These are phyloP conservation scores for Sphaeridia pumilis DNA, from an alignment of 2,888 invertebrate genomes.

Conservation along the genomic window DNA sequence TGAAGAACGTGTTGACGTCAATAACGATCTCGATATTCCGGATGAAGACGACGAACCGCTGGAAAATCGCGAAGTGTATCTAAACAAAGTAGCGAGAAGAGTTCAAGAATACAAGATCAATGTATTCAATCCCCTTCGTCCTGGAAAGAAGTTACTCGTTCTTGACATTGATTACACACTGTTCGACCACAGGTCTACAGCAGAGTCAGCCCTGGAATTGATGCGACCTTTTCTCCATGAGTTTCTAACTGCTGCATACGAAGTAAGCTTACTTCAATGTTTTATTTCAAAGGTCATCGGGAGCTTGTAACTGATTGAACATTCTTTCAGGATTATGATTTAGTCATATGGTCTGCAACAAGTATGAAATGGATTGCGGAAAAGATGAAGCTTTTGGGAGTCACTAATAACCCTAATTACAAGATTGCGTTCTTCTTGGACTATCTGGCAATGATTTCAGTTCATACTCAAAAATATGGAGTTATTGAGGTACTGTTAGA, in stretches of 20 bases:
- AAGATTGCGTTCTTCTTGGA: slow-evolving; percentile 89
- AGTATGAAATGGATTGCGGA: slow-evolving; percentile 98
- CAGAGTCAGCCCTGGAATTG: slow-evolving; percentile 73
- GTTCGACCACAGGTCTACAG: slow-evolving; percentile 88
- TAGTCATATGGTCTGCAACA: slow-evolving; percentile 97
- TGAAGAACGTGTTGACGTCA: slow-evolving; percentile 39
- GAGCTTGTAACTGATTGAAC: background rate
- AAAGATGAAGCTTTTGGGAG: slow-evolving; percentile 87
- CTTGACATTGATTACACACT: slow-evolving; percentile 93
- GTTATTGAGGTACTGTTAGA: slow-evolving; percentile 67
- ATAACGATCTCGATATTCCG: slow-evolving; percentile 32
- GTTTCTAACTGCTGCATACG: slow-evolving; percentile 74
- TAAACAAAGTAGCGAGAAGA: slow-evolving; percentile 43
- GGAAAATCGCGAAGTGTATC: slow-evolving; percentile 50
- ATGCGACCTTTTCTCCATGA: slow-evolving; percentile 94
- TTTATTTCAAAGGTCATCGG: background rate
- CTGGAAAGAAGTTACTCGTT: slow-evolving; percentile 78
- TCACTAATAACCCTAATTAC: slow-evolving; percentile 66
- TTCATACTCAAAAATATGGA: slow-evolving; percentile 79
- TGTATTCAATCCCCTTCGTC: slow-evolving; percentile 64
- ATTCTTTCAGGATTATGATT: slow-evolving; percentile 61
- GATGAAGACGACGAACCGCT: slow-evolving; percentile 51
- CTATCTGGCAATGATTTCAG: slow-evolving; percentile 86
- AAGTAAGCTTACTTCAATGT: slow-evolving; percentile 37
- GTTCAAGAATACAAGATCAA: slow-evolving; percentile 44